These are phyloP conservation scores for Cheilosia scutellata DNA, from an alignment of 2,888 invertebrate species.

Conservation along the genomic window DNA sequence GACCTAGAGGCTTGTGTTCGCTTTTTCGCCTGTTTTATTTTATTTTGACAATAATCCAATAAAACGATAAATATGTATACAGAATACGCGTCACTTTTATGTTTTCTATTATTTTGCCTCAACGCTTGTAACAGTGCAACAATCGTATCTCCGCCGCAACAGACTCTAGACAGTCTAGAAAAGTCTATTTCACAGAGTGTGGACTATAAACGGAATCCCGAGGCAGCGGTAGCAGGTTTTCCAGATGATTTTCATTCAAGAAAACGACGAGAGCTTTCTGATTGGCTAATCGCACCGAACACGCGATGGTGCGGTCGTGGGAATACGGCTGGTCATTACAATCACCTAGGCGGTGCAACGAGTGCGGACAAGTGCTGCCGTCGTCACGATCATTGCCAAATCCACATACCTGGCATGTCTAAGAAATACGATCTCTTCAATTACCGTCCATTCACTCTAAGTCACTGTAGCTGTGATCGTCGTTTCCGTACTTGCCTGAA, in stretches of 20 bases:
- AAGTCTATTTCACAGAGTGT: slow-evolving; percentile 39
- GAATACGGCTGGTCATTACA: slow-evolving; percentile 91
- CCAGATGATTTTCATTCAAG: slow-evolving; percentile 74
- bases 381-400: slow-evolving; percentile 94
- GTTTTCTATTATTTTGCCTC: slow-evolving; percentile 36
- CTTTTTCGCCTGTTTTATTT: slow-evolving; percentile 23
- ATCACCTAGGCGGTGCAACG: slow-evolving; percentile 93
- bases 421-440: slow-evolving; percentile 94
- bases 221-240: neutral
- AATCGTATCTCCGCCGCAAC: slow-evolving; percentile 5
- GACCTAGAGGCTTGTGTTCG: slow-evolving; percentile 3
- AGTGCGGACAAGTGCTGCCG: slow-evolving; percentile 95
- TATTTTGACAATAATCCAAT: slow-evolving; percentile 24
- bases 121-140: slow-evolving; percentile 15
- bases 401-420: slow-evolving; percentile 93
- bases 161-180: slow-evolving; percentile 34
- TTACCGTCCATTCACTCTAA: slow-evolving; percentile 94
- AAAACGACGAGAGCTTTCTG: slow-evolving; percentile 83
- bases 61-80: slow-evolving; percentile 6
- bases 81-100: slow-evolving; percentile 21
- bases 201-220: neutral
- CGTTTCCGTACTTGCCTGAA: slow-evolving; percentile 97
- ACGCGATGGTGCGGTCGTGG: slow-evolving; percentile 98
- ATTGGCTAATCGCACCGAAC: slow-evolving; percentile 92
- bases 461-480: slow-evolving; percentile 95